Conservation (phyloP, 2,888 invertebrate species). For the Agrilus biguttatus region DNA sequence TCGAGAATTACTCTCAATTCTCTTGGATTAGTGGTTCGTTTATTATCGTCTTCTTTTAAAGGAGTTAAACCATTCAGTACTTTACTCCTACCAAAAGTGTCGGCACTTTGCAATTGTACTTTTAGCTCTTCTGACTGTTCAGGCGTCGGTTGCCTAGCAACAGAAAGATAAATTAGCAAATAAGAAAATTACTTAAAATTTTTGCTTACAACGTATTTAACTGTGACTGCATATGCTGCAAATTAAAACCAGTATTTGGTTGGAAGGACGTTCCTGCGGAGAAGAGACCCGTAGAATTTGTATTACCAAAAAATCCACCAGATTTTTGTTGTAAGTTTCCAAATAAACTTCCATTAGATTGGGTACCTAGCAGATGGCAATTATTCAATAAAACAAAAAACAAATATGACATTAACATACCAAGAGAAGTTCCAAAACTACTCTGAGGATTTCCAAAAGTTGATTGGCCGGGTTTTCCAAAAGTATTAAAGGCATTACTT, state of each 20-base stretch:
- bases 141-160: constrained; percentile 10
- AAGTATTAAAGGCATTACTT: constrained; percentile 11
- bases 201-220: constrained; percentile 12
- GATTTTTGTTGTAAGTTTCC: constrained; percentile 19
- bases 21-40: constrained; percentile 21
- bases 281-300: constrained; percentile 10
- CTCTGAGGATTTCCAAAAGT: constrained; percentile 3
- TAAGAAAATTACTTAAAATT: constrained; percentile 13
- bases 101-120: constrained; percentile 6
- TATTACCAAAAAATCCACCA: constrained; percentile 39
- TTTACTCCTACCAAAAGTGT: constrained; percentile 22
- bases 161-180: neutral
- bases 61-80: constrained; percentile 22
- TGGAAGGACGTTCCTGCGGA: constrained; percentile 1
- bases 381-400: constrained; percentile 8
- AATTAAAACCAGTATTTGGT: constrained; percentile 7
- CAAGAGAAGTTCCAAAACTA: neutral
- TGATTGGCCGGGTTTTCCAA: constrained; percentile 19
- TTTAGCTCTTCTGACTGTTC: constrained; percentile 3
- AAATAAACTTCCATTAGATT: constrained; percentile 15
- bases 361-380: too few species aligned
- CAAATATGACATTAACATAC: neutral
- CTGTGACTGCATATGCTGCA: constrained; percentile 14
- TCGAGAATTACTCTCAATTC: constrained; percentile 23
- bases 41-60: constrained; percentile 4